These are phyloP conservation scores for Thumatha senex DNA, from an alignment of 2,888 invertebrate genomes.

Conservation along the genomic window DNA sequence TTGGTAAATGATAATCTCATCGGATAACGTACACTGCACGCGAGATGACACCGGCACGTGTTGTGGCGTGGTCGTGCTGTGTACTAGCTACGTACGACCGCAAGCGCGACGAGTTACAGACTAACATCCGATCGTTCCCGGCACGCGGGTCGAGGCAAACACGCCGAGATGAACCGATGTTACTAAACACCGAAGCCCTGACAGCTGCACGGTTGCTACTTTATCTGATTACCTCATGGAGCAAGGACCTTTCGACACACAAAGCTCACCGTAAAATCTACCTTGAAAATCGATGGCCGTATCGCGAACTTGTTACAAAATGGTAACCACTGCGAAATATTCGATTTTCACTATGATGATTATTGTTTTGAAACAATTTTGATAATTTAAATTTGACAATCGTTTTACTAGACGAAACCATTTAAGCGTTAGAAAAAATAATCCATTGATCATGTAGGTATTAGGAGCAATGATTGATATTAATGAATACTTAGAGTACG, in stretches of 20 bases:
- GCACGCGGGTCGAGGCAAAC: slow-evolving; percentile 39
- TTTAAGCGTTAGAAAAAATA: too few species aligned
- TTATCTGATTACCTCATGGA: slow-evolving; percentile 78
- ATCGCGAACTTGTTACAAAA: slow-evolving; percentile 66
- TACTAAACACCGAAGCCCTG: slow-evolving; percentile 37
- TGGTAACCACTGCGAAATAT: slow-evolving; percentile 22
- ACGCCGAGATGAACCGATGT: slow-evolving; percentile 59
- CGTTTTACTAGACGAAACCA: too few species aligned
- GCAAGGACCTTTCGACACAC: slow-evolving; percentile 79
- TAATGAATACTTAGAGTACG: slow-evolving; percentile 6
- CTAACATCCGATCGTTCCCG: slow-evolving; percentile 52
- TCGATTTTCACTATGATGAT: slow-evolving; percentile 21
- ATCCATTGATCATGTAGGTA: too few species aligned
- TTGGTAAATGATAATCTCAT: slow-evolving; percentile 38
- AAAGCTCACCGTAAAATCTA: slow-evolving; percentile 75
- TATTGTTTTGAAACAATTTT: neutral
- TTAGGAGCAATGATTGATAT: too few species aligned
- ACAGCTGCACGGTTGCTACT: slow-evolving; percentile 61
- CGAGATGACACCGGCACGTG: slow-evolving; percentile 40
- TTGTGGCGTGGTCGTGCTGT: slow-evolving; percentile 35
- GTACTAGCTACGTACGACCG: slow-evolving; percentile 62
- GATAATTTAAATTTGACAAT: neutral
- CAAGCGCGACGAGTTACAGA: slow-evolving; percentile 69
- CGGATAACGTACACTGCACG: slow-evolving; percentile 34
- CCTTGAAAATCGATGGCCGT: slow-evolving; percentile 68